Evolutionary conservation across 1,140 invertebrate genomes (phyloP), one percentile per base, ranked within the genome.

Genomic region (Trypoxylus dichotomus): DNA sequence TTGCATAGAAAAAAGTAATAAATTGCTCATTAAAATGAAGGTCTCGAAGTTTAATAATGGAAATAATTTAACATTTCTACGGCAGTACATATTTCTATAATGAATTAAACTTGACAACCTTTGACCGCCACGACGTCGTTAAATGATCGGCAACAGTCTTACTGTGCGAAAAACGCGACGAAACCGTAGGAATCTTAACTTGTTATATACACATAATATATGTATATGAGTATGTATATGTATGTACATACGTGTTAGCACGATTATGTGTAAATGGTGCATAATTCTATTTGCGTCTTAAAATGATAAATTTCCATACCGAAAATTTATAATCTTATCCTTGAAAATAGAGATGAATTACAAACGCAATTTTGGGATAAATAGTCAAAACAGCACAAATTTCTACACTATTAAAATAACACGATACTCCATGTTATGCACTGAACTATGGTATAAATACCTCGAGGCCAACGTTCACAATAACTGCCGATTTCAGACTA

Each of bases 401-500:
- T 68, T 68, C 60, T 15, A 68, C 60, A 29, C 60, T 19, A 68
- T 68, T 21, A 68, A 68, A 68, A 68, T 68, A 68, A 68, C 60
- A 15, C 60, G 60, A 68, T 68, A 68, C 60, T 29, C 60, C 24
- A 68, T 27, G 60, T 24, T 68, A 68, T 68, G 27, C 60, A 68
- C 60, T 68, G 60, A 68, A 68, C 60, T 68, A 29, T 68, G 60
- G 60, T 68, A 68, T 68, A 68, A 68, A 68, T 68, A 68, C 60
- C 60, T 68, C 60, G 60, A 68, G 60, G 60, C 60, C 60, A 68
- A 24, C 60, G 60, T 68, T 68, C 60, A 68, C 60, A 68, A 68
- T 68, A 68, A 68, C 60, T 68, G 60, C 60, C 60, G 60, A 68
- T 68, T 68, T 68, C 60, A 68, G 60, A 68, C 60, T 68, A 68